These are phyloP conservation scores for Platycnemis pennipes DNA, from an alignment of 2,888 invertebrate genomes.

Conservation along the genomic window DNA sequence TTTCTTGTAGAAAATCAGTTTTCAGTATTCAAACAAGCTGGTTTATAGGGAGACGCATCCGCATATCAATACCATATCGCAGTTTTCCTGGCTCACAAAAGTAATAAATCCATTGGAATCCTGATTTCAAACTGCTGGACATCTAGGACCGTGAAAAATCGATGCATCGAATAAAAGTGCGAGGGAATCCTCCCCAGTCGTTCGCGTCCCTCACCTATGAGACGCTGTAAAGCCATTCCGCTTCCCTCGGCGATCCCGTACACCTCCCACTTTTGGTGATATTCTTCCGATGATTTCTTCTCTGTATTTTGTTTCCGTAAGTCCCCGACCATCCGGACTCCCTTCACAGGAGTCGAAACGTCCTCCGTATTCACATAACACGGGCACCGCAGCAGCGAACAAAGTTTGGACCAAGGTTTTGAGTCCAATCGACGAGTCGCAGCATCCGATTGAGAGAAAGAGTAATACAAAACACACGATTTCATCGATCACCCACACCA, in stretches of 20 bases:
- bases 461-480: not conserved
- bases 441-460: slow-evolving; percentile 9
- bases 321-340: not conserved
- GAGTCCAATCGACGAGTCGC: not conserved
- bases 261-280: not conserved
- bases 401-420: not conserved
- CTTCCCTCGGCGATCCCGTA: not conserved
- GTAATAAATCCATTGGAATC: no score
- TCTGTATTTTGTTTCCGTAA: not conserved
- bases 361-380: not conserved
- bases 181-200: not conserved
- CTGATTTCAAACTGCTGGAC: not conserved
- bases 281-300: not conserved
- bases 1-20: no score
- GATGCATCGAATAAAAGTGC: not conserved
- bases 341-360: no score
- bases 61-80: no score
- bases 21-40: no score
- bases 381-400: not conserved
- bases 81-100: no score
- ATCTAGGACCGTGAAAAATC: not conserved
- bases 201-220: not conserved
- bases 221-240: not conserved
- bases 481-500: not conserved
- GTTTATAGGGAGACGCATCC: no score